Evolutionary conservation across 2,888 invertebrate genomes (phyloP), one percentile per base, ranked within the genome.

Genomic region (Spicauda simplicius): DNA sequence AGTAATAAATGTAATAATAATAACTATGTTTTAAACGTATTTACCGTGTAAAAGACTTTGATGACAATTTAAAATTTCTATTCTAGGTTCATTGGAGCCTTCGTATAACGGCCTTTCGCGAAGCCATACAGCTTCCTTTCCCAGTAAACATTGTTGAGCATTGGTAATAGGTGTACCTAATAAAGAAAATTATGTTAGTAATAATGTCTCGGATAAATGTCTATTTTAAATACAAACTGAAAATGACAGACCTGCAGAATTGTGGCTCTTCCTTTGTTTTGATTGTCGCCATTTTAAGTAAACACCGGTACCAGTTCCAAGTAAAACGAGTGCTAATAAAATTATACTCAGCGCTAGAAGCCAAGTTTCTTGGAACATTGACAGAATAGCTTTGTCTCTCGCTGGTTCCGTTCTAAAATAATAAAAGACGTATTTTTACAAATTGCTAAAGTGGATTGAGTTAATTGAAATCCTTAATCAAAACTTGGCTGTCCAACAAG

Each of bases 311-410:
- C 87, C 89, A 63, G 87, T 82, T 66, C 90, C 87, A 71, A 85
- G 82, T 76, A 92, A 75, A 70, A 93, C 82, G 73, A 92, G 80
- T 57, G 85, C 84, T 79, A 92, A 83, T 82, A 92, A 84, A 80
- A 83, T 86, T 73, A 90, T 81, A 79, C 90, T 85, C 73, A 92
- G 78, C 65, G 86, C 88, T 76, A 93, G 78, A 67, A 93, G 83
- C 92, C 92, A 93, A 74, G 92, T 91, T 87, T 92, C 91, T 83
- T 90, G 92, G 82, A 92, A 91, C 80, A 93, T 86, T 76, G 90
- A 85, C 77, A 90, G 82, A 80, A 90, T 86, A 74, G 90, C 90
- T 78, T 92, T 92, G 80, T 92, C 91, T 75, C 88, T 89, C 56
- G 92, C 89, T 70, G 92, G 92, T 78, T 93, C 92, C 71, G 92